Evolutionary conservation across 2,888 invertebrate species (phyloP).

Genomic region (Cantharis nigra): DNA sequence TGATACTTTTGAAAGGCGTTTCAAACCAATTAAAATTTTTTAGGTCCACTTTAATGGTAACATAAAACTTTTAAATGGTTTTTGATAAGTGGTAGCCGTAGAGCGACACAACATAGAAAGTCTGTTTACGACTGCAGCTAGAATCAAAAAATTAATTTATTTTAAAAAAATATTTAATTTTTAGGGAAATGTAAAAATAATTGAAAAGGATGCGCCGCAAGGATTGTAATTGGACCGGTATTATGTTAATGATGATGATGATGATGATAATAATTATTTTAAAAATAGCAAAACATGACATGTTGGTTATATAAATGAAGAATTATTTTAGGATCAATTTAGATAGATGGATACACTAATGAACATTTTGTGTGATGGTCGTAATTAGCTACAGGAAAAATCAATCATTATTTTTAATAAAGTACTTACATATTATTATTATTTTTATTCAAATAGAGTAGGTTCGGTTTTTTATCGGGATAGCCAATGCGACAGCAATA

Average conservation of each 20-base stretch:
- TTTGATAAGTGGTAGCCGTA: neutral
- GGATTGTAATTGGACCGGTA: neutral
- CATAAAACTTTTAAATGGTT: neutral
- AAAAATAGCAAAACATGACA: neutral
- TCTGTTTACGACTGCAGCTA: neutral
- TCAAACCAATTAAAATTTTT: neutral
- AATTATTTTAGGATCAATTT: neutral
- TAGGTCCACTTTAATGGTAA: neutral
- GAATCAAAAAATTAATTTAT: neutral
- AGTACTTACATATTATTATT: neutral
- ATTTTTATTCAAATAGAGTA: neutral
- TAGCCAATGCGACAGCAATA: neutral
- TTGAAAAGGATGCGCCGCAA: neutral
- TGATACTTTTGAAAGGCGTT: neutral
- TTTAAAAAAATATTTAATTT: neutral
- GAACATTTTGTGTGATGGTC: neutral
- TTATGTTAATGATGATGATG: neutral
- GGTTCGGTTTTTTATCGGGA: neutral
- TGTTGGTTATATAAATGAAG: neutral
- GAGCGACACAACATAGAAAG: neutral
- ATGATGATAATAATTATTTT: neutral
- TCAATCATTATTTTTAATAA: neutral
- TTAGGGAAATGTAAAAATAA: neutral
- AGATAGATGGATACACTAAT: neutral
- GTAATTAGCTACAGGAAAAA: neutral